phyloP scores from a whole-genome alignment of 2,888 invertebrate genomes.

The Sceliomorpha sp. region DNA sequence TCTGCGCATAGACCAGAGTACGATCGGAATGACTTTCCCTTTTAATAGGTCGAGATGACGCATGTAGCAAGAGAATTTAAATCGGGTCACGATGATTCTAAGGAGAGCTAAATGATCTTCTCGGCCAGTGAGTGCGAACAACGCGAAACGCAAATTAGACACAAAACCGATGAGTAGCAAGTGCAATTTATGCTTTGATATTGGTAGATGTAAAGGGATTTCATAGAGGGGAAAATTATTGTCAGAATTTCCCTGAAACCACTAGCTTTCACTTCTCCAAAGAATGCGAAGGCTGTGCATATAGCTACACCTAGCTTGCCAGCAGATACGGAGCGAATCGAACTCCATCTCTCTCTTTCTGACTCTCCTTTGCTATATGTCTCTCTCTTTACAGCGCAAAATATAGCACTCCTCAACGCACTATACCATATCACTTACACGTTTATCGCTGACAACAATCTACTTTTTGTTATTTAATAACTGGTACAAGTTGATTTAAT shows the following conservation, averaged over 20 bases:
- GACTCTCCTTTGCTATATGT: no score
- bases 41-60: slow-evolving; percentile 57
- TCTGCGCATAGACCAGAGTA: slow-evolving; percentile 41
- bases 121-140: slow-evolving; percentile 24
- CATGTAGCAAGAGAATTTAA: slow-evolving; percentile 53
- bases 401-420: slow-evolving; percentile 47
- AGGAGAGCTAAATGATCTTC: slow-evolving; percentile 27
- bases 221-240: slow-evolving; percentile 52
- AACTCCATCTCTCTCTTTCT: slow-evolving; percentile 48
- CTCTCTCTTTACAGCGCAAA: slow-evolving; percentile 44
- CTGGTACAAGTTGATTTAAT: no score
- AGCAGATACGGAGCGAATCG: slow-evolving; percentile 31
- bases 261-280: slow-evolving; percentile 75
- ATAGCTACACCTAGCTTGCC: slow-evolving; percentile 60
- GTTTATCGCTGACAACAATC: slow-evolving; percentile 24
- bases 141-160: slow-evolving; percentile 10
- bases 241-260: slow-evolving; percentile 76
- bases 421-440: slow-evolving; percentile 23
- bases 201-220: no score
- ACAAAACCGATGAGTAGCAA: slow-evolving; percentile 34
- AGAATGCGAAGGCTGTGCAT: slow-evolving; percentile 75
- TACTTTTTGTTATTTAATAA: slow-evolving; percentile 16
- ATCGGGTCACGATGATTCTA: slow-evolving; percentile 54
- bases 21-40: slow-evolving; percentile 58
- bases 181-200: slow-evolving; percentile 36